Evolutionary conservation across 2,888 invertebrate genomes (phyloP).

Genomic region (Sesamia inferens): DNA sequence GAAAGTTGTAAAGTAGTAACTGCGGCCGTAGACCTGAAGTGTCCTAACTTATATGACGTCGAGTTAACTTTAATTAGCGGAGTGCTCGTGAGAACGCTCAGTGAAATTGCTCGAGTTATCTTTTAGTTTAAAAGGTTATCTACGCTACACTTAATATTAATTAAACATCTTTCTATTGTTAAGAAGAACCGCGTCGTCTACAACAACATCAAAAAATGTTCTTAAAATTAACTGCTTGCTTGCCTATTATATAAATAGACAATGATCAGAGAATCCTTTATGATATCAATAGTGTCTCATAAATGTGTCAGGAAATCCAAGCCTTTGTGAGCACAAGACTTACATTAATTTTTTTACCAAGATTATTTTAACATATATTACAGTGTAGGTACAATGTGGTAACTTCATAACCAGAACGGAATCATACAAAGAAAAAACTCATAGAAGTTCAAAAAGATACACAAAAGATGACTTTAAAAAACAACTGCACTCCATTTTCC

Average conservation of each 20-base stretch:
- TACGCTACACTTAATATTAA: slow-evolving; percentile 56
- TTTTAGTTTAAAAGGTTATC: slow-evolving; percentile 69
- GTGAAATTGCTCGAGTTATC: slow-evolving; percentile 67
- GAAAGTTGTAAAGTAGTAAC: slow-evolving; percentile 57
- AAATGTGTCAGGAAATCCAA: slow-evolving; percentile 60
- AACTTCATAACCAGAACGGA: background rate
- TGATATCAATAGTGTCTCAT: slow-evolving; percentile 54
- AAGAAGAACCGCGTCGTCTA: slow-evolving; percentile 48
- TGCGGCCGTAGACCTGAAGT: slow-evolving; percentile 40
- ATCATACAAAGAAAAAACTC: slow-evolving; percentile 2
- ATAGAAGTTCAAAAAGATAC: background rate
- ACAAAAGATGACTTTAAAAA: background rate
- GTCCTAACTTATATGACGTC: slow-evolving; percentile 50
- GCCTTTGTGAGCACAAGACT: slow-evolving; percentile 52
- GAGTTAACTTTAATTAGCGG: slow-evolving; percentile 58
- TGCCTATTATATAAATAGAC: slow-evolving; percentile 40
- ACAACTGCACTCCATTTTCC: slow-evolving; percentile 8
- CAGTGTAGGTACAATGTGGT: slow-evolving; percentile 16
- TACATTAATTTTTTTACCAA: slow-evolving; percentile 45
- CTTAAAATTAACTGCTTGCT: slow-evolving; percentile 31
- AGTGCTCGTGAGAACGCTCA: slow-evolving; percentile 60
- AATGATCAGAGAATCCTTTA: slow-evolving; percentile 55
- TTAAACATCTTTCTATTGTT: slow-evolving; percentile 53
- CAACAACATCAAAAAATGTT: slow-evolving; percentile 33
- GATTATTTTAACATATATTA: slow-evolving; percentile 55